A percentile compares a stretch with the other conserved stretches of the same genome.
Conservation (phyloP, 2,888 invertebrate genomes). For the Clanis bilineata region DNA sequence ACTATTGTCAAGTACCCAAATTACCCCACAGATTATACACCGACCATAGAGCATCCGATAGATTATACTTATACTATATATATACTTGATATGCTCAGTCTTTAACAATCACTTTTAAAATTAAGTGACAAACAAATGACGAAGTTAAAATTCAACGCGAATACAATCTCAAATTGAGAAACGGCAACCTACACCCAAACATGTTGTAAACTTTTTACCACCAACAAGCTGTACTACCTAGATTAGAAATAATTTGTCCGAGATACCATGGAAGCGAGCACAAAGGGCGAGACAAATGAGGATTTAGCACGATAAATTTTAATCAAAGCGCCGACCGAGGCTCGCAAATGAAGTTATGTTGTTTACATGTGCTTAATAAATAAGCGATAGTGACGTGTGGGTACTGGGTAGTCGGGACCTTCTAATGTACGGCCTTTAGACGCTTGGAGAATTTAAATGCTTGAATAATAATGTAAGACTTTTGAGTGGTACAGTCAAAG, state of each 20-base stretch:
- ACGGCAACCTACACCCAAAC: neutral
- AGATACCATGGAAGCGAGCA: constrained; percentile 23
- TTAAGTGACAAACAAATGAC: too few relatives aligned
- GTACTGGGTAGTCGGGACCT: neutral
- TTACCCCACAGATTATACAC: too few relatives aligned
- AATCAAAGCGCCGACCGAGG: constrained; percentile 46
- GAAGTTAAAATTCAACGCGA: too few relatives aligned
- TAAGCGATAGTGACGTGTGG: constrained; percentile 26
- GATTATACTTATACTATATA: too few relatives aligned
- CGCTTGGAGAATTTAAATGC: neutral
- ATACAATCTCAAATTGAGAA: neutral
- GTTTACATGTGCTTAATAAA: constrained; percentile 43
- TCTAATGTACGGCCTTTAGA: neutral
- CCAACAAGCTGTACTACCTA: too few relatives aligned
- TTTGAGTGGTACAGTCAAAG: neutral
- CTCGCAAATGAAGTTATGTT: constrained; percentile 52
- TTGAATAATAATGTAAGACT: neutral
- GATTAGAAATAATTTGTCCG: constrained; percentile 39
- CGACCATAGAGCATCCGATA: too few relatives aligned
- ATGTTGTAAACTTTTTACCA: constrained; percentile 19
- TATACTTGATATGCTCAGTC: too few relatives aligned
- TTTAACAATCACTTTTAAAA: too few relatives aligned
- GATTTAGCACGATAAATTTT: constrained; percentile 60
- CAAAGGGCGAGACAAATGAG: constrained; percentile 41
- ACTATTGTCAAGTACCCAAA: too few relatives aligned